Base-by-base conservation (phyloP, 2,888 invertebrate species). In the Xestia ashworthii region DNA sequence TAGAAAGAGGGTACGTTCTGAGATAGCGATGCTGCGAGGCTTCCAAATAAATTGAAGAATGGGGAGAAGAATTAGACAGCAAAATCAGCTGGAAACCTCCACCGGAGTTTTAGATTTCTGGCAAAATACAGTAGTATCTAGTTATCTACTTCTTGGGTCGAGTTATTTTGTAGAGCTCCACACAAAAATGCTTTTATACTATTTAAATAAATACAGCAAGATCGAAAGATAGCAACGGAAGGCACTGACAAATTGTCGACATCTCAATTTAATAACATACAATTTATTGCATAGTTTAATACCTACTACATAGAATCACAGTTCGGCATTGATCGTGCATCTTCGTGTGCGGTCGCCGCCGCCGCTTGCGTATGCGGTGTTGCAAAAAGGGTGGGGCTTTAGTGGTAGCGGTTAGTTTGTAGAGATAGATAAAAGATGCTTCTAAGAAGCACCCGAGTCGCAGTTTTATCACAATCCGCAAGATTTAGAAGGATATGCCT, bases 331-430 rank as follows among this genome's bases (percentile, higher is more conserved):
- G 55, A 76, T 78, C 88, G 87, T 74, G 82, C 65, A 80, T 82
- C 77, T 75, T 77, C 88, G 78, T 80, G 84, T 76, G 82, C 25
- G 85, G 76, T 50, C 85, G 76, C 6, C 71, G 83, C 73, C 85
- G 76, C 6, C 71, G 83, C 73, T 78, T 70, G 72, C 73, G 77
- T 79, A 88, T 76, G 66, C 50, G 60, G 65, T 79, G 68, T 77
- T 78, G 75, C 75, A 74, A 76, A 66, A 48, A 22, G 46, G 70
- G 71, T 72, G 69, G 32, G 68, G 80, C 11, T 44, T n/a, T 12
- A 76, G 22, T 74, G 32, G 5, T 19, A 69, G 84, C 84, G 69
- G 14, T 65, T n/a, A n/a, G 3, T 41, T 64, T 11, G 22, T 64
- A 22, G 38, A 9, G 2, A 5, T 38, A 41, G 38, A 14, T 25